Evolutionary conservation across 2,113 vertebrate species (phyloP), one percentile per base, ranked within the genome.

Genomic region (Alaudala cheleensis): DNA sequence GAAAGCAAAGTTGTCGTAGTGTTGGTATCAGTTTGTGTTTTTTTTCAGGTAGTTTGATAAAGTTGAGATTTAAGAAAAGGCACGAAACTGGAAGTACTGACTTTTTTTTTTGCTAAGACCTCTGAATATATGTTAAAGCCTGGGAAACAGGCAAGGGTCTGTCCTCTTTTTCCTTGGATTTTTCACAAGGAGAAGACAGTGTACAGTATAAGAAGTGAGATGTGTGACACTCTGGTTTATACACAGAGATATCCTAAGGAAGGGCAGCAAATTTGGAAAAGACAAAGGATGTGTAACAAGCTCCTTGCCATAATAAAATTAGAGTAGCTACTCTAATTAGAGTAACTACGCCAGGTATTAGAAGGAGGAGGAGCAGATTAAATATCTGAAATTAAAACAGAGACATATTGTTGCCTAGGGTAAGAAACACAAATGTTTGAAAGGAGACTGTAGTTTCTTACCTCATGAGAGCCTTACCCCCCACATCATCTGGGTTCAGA

Each of bases 221-320:
- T 70, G 21, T 82, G 44, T 71, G 31, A 44, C 53, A 45, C 3
- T 28, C 34, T 23, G 9, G 29, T 47, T 82, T 31, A 26, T 49
- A 50, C 15, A 39, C 21, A 74, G 29, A 40, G 7, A 8, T 62
- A 12, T 29, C 33, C 65, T 56, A 28, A 39, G 26, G 50, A 79
- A 71, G 12, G 20, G 44, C 57, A 65, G 31, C 40, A 78, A 34
- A 66, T 65, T 57, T 91, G 71, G 80, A 79, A 79, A 78, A 70
- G 42, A 44, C 15, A 54, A 44, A 39, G 0, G 0, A 5, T 29
- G 4, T 25, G 11, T 54, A 42, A 23, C 51, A 74, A 61, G 26
- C 17, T 73, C 20, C 54, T 82, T 74, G 42, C 51, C 18, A 9
- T 70, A 47, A 81, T 34, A 39, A 77, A 85, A 67, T 40, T 12